Conservation (phyloP, 2,113 vertebrate genomes). For the Xiphias gladius region DNA sequence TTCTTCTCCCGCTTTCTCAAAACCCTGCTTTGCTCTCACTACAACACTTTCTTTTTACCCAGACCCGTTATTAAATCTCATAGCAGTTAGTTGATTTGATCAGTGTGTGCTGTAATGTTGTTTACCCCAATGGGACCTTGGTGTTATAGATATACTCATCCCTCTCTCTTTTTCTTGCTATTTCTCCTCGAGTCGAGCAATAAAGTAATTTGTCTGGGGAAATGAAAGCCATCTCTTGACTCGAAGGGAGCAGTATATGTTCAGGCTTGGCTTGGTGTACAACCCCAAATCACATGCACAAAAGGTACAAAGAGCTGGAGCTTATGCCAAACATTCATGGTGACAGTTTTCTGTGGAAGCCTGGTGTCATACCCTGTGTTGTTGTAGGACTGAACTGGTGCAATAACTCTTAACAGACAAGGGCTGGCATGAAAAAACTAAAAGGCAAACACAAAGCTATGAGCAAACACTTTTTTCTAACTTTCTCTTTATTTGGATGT, state of each 20-base stretch:
- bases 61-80: constrained; percentile 67
- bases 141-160: constrained; percentile 61
- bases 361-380: not conserved
- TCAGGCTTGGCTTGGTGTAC: not conserved
- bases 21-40: not conserved
- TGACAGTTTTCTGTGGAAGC: constrained; percentile 6
- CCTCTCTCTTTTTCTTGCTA: not conserved
- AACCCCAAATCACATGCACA: not conserved
- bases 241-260: not conserved
- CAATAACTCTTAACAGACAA: constrained; percentile 49
- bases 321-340: not conserved
- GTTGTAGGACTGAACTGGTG: constrained; percentile 35
- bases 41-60: constrained; percentile 13
- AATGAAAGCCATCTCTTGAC: constrained; percentile 13
- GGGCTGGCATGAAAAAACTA: constrained; percentile 22
- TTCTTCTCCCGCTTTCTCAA: not conserved
- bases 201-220: constrained; percentile 64
- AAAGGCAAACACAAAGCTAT: constrained; percentile 56
- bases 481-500: constrained; percentile 61
- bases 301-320: not conserved
- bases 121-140: constrained; percentile 62
- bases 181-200: constrained; percentile 32
- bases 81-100: constrained; percentile 76
- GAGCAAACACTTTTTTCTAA: constrained; percentile 27
- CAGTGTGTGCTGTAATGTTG: constrained; percentile 60